Evolutionary conservation across 2,113 vertebrate genomes (phyloP), one percentile per base, ranked within the genome.

Genomic region (Nothobranchius kuhntae): DNA sequence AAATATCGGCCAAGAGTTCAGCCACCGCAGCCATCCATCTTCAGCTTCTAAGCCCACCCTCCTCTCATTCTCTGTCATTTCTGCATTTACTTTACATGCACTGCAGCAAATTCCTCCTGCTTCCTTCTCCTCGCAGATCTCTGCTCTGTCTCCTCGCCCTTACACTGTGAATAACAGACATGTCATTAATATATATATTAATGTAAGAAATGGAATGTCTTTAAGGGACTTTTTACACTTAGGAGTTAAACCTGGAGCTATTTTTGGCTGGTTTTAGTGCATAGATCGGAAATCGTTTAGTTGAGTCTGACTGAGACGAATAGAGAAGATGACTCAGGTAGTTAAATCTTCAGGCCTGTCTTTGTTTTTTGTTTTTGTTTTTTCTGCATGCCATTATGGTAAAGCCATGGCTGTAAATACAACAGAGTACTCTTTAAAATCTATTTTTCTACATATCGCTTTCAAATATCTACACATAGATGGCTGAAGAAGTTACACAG

Each of bases 301-400:
- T 61, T 17, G 21, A 71, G 68, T 75, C 53, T 82, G 75, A 65
- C 47, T 45, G 38, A 63, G 71, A 80, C 61, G 70, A 86, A 73
- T 86, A 85, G 83, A 82, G 77, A 81, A 88, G 84, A 89, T 81
- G 85, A 87, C 91, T 93, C 92, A 93, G 92, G 92, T 93, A 91
- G 91, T 87, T 90, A 65, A 86, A 88, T 82, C 68, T 90, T 90
- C 91, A 93, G 91, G 88, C 89, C 89, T 71, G 81, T 86, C 83
- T 85, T 91, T 87, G 85, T 89, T 84, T 30, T 30, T 21, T 21
- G 21, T 21, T 21, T 21, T 21, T 21, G 21, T 21, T 21, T 89
- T 80, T 81, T 75, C 73, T 89, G 90, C 92, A 93, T 92, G 89
- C 80, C 80, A 83, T 80, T 87, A 86, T 90, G 88, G 88, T 88